phyloP scores from a whole-genome alignment of 2,888 invertebrate species.

The Poecilus cupreus region DNA sequence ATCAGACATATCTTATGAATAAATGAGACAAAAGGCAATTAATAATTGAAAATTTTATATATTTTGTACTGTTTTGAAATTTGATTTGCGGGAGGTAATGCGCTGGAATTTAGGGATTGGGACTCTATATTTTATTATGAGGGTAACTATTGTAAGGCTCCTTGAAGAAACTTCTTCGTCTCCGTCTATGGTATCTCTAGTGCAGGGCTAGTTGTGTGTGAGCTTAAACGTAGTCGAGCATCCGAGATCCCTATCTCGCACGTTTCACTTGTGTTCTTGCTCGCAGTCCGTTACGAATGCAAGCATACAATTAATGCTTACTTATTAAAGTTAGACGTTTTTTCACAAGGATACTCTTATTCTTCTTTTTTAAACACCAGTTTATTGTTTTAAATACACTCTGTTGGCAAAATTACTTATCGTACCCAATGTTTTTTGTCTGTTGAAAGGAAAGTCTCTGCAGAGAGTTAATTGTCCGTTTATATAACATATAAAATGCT shows the following conservation, averaged over 20 bases:
- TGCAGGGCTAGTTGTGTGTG: conserved; percentile 21
- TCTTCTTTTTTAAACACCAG: conserved; percentile 33
- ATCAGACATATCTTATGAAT: too few species aligned
- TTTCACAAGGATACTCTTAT: conserved; percentile 37
- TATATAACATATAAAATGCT: neutral
- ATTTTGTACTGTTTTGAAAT: too few species aligned
- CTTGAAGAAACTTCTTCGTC: neutral
- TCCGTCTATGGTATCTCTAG: neutral
- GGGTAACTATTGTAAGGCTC: too few species aligned
- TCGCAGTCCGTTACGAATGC: conserved; percentile 47
- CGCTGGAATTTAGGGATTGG: too few species aligned
- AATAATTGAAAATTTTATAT: too few species aligned
- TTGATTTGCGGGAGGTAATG: too few species aligned
- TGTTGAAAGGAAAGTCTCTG: neutral
- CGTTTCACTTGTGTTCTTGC: conserved; percentile 50
- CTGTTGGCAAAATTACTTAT: conserved; percentile 18
- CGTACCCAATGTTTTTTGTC: neutral
- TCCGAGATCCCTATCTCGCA: conserved; percentile 44
- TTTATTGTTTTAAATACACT: conserved; percentile 16
- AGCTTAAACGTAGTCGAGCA: conserved; percentile 30
- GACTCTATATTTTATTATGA: too few species aligned
- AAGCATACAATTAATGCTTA: conserved; percentile 45
- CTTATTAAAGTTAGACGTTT: conserved; percentile 42
- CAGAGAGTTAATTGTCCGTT: conserved; percentile 8
- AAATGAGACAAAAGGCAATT: too few species aligned